Percentiles rank a stretch among this genome's conserved stretches.
These are phyloP conservation scores for Sinocyclocheilus anophthalmus DNA, from an alignment of 2,113 vertebrate genomes.

Conservation along the genomic window DNA sequence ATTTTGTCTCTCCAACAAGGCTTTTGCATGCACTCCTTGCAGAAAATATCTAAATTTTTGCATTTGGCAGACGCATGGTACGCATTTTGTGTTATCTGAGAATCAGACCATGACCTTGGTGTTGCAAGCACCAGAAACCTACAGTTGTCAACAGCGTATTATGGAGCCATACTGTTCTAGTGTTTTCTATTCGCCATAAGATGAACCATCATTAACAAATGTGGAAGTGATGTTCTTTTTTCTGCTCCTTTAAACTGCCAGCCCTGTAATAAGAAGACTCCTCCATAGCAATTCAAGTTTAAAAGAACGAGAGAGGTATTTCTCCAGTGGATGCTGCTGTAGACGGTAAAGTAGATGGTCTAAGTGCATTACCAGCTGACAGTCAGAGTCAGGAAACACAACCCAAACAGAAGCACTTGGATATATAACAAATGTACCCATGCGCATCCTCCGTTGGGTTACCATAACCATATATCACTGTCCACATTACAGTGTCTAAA, in stretches of 20 bases:
- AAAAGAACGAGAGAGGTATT: background rate
- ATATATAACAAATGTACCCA: slow-evolving; percentile 23
- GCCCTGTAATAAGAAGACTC: background rate
- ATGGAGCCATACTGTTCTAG: background rate
- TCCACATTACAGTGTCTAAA: background rate
- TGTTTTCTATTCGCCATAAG: background rate
- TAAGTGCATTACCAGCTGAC: slow-evolving; percentile 47
- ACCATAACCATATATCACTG: slow-evolving; percentile 13
- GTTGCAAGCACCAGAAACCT: background rate
- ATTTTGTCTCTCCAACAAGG: background rate
- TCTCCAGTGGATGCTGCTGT: background rate
- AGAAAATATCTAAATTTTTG: background rate
- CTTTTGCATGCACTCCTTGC: background rate
- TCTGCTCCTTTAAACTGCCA: background rate
- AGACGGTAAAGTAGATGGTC: slow-evolving; percentile 25
- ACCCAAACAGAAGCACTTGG: slow-evolving; percentile 35
- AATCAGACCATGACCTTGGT: background rate
- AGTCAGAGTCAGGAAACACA: slow-evolving; percentile 32
- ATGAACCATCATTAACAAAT: background rate
- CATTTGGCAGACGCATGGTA: background rate
- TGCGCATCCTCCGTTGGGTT: slow-evolving; percentile 5
- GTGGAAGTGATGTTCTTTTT: too few relatives aligned
- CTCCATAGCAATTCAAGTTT: background rate
- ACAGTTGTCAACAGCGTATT: background rate
- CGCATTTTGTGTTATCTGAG: background rate